Evolutionary conservation across 2,797 vertebrate species (phyloP).

Genomic region (Avahi laniger): DNA sequence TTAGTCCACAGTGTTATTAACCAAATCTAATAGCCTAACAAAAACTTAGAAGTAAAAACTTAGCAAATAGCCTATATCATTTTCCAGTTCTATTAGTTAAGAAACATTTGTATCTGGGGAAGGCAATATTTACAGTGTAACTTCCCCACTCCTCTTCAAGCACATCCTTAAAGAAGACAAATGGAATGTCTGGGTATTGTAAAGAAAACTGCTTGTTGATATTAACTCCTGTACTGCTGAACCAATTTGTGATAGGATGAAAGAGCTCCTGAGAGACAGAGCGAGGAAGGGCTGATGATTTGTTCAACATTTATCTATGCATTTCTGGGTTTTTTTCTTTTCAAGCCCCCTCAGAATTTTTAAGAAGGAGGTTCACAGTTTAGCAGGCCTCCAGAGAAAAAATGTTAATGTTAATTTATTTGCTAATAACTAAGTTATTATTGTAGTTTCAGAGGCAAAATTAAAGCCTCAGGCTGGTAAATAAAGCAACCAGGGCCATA

Average conservation of each 20-base stretch:
- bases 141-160: background rate
- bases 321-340: background rate
- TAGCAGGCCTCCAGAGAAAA: background rate
- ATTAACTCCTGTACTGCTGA: background rate
- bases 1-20: background rate
- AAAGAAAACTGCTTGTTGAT: background rate
- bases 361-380: background rate
- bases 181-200: background rate
- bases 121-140: background rate
- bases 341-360: background rate
- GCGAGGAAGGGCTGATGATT: background rate
- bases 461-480: slow-evolving; percentile 11
- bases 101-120: background rate
- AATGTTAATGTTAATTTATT: background rate
- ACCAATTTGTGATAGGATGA: background rate
- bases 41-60: background rate
- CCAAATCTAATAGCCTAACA: background rate
- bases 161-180: background rate
- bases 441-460: background rate
- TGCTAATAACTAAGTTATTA: slow-evolving; percentile 27
- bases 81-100: background rate
- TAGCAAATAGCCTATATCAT: background rate
- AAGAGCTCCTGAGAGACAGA: background rate
- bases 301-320: background rate
- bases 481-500: background rate